These are phyloP conservation scores for Mormyrops attenuatus DNA, from an alignment of 2,797 vertebrate species.

Conservation along the genomic window DNA sequence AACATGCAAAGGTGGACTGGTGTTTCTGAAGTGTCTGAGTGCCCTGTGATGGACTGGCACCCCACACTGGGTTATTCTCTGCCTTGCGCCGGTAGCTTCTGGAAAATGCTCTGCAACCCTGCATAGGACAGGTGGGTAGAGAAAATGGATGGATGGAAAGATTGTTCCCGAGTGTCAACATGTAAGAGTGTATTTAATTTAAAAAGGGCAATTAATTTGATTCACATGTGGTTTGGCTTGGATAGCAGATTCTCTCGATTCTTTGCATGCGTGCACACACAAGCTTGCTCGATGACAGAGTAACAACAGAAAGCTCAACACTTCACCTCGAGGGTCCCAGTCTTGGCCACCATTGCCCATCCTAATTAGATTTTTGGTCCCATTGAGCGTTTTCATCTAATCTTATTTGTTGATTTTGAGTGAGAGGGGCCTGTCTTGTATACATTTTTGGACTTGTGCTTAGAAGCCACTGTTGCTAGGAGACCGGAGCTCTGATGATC, in stretches of 20 bases:
- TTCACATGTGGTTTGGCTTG: neutral
- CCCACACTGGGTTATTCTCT: neutral
- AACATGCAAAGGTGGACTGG: neutral
- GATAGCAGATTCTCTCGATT: neutral
- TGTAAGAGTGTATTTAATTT: neutral
- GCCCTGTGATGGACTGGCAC: neutral
- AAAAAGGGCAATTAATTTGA: neutral
- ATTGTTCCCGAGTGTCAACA: neutral
- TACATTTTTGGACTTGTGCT: slow-evolving; percentile 26
- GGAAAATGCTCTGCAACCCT: neutral
- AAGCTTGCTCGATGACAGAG: neutral
- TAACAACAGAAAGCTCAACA: neutral
- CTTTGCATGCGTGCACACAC: neutral
- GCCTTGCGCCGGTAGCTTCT: neutral
- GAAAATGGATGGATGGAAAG: neutral
- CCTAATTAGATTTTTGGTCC: slow-evolving; percentile 15
- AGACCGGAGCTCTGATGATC: slow-evolving; percentile 37
- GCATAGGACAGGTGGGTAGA: neutral
- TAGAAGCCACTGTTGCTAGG: slow-evolving; percentile 36
- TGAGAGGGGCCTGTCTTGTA: slow-evolving; percentile 17
- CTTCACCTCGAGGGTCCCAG: neutral
- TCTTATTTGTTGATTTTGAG: slow-evolving; percentile 16
- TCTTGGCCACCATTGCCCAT: neutral
- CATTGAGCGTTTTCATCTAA: slow-evolving; percentile 12
- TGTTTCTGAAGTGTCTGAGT: neutral